A percentile compares a stretch with the other conserved stretches of the same genome.
Evolutionary conservation across 2,888 invertebrate genomes (phyloP).

Genomic region (Schizaphis graminum): DNA sequence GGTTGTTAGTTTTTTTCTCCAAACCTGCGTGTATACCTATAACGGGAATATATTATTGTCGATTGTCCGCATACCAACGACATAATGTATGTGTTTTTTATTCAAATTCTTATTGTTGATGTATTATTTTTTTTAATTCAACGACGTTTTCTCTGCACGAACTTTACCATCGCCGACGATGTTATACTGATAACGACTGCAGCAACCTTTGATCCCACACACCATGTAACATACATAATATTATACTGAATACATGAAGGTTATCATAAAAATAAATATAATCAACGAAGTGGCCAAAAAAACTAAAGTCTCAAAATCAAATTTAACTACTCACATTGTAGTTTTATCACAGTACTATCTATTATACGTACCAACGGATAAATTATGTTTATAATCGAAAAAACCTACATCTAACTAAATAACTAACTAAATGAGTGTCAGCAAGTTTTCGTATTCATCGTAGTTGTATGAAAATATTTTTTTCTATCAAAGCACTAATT

Average conservation of each 20-base stretch:
- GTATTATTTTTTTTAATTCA: conserved; percentile 11
- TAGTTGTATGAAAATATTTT: too few species aligned
- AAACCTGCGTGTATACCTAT: neutral
- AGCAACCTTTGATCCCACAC: neutral
- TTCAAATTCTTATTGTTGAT: neutral
- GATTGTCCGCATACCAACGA: neutral
- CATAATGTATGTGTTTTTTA: neutral
- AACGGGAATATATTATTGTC: conserved; percentile 28
- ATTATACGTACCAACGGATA: too few species aligned
- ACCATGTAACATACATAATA: neutral
- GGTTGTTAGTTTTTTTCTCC: neutral
- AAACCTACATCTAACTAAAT: too few species aligned
- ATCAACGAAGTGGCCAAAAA: neutral
- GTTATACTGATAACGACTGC: neutral
- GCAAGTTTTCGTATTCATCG: too few species aligned
- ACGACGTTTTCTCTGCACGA: neutral
- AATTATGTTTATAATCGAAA: too few species aligned
- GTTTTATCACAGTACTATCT: too few species aligned
- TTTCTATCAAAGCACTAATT: too few species aligned
- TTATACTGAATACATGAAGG: neutral
- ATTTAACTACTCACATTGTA: neutral
- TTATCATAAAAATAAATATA: too few species aligned
- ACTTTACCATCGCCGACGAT: neutral
- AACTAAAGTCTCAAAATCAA: neutral
- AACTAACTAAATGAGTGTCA: too few species aligned